Evolutionary conservation across 2,113 vertebrate genomes (phyloP), one percentile per base, ranked within the genome.

Genomic region (Calidris pugnax): DNA sequence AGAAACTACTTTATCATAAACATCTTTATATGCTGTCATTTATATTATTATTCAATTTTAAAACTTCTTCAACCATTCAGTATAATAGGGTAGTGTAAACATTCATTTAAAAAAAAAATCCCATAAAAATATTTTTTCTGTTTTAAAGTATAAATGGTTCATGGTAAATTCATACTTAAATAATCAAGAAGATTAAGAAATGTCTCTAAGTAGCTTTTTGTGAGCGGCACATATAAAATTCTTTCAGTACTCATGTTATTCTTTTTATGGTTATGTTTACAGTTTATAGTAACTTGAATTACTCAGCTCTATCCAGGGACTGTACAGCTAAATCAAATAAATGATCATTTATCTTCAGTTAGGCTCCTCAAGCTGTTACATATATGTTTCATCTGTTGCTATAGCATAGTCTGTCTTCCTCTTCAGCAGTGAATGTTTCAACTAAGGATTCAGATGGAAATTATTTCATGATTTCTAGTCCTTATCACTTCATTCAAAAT

Each of bases 291-390:
- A 50, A 85, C 51, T 50, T 59, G 20, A 85, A 80, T 75, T 87
- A 47, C 77, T 93, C 39, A 26, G 51, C 76, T 74, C 33, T 84
- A 28, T 22, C 75, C 72, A n/a, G 50, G 35, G 48, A 53, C 62
- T 67, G 39, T 59, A 22, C 1, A 59, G 23, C 43, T 80, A 82
- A 59, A 68, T 32, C 28, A 73, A 77, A 63, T 23, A 87, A 93
- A 85, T 67, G 10, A 72, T 76, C 45, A 27, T 92, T 94, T 85
- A 14, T 94, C 53, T 88, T 89, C 96, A 91, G 64, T 74, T 94
- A 92, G 85, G 56, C 39, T 39, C 63, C 84, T 68, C 30, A 62
- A 95, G 55, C 59, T 64, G 30, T 48, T 51, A 10, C 26, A 22
- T 43, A 22, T 14, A 9, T 27, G 24, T 51, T 78, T 5, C 26